Conservation (phyloP, 2,113 vertebrate species). For the Pygoscelis adeliae region DNA sequence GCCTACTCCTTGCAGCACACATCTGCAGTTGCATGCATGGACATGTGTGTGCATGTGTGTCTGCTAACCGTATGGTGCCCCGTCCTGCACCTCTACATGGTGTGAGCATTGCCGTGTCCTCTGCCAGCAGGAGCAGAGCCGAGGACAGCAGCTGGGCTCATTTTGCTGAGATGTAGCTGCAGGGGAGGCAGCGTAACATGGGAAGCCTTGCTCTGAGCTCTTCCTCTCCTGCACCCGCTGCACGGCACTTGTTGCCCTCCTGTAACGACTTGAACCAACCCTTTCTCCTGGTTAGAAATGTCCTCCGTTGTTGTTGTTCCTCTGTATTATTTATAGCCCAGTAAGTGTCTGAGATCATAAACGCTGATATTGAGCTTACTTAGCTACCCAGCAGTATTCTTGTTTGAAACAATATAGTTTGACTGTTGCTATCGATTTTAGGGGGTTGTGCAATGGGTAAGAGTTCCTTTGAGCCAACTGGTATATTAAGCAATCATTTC, state of each 20-base stretch:
- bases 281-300: not conserved
- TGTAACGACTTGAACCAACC: not conserved
- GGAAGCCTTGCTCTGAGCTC: not conserved
- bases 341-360: conserved; percentile 74
- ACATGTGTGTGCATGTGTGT: fast-evolving
- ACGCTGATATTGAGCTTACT: conserved; percentile 68
- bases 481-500: conserved; percentile 92
- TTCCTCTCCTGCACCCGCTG: not conserved
- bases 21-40: fast-evolving
- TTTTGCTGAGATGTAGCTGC: not conserved
- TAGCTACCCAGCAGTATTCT: conserved; percentile 76
- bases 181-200: fast-evolving
- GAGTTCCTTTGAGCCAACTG: conserved; percentile 81
- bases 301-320: not conserved
- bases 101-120: fast-evolving
- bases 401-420: conserved; percentile 77
- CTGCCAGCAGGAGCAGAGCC: not conserved
- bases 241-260: not conserved
- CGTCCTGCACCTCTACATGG: fast-evolving
- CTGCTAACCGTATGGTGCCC: not conserved
- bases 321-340: conserved; percentile 22
- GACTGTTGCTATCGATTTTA: conserved; percentile 86
- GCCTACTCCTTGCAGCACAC: not conserved
- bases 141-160: not conserved
- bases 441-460: conserved; percentile 79